phyloP scores from a whole-genome alignment of 2,113 vertebrate species.

The Pteronura brasiliensis region DNA sequence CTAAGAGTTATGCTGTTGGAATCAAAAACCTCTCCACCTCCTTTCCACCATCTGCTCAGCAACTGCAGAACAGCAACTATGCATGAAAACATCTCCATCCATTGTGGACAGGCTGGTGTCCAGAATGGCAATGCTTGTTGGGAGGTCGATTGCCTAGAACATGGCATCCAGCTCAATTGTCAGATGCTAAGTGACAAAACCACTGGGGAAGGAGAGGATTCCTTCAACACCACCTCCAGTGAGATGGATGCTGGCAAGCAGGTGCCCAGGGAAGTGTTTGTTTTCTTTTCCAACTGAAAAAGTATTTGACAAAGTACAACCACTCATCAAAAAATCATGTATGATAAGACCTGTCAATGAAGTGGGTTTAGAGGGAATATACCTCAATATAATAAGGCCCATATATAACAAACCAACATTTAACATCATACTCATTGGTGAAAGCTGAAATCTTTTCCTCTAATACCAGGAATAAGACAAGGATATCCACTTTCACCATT shows the following conservation, averaged over 20 bases:
- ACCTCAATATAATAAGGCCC: not conserved
- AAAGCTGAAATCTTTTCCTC: not conserved
- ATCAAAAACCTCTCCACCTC: not conserved
- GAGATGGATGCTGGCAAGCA: not conserved
- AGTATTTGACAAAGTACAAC: not conserved
- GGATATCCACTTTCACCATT: not conserved
- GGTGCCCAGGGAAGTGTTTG: not conserved
- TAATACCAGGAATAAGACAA: not conserved
- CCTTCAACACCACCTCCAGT: not conserved
- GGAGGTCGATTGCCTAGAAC: not conserved
- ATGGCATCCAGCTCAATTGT: not conserved
- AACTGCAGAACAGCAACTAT: not conserved
- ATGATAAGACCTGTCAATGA: not conserved
- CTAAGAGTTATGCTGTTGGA: not conserved
- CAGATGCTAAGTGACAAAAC: not conserved
- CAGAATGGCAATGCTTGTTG: not conserved
- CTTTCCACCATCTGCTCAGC: not conserved
- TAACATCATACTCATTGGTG: not conserved
- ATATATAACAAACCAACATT: not conserved
- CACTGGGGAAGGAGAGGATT: not conserved
- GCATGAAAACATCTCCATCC: not conserved
- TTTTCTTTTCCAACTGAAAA: too few relatives aligned
- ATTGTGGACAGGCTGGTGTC: not conserved
- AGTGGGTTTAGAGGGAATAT: not conserved
- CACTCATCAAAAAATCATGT: not conserved